These are phyloP conservation scores for Monodelphis domestica DNA, from an alignment of 2,797 vertebrate species.

Conservation along the genomic window DNA sequence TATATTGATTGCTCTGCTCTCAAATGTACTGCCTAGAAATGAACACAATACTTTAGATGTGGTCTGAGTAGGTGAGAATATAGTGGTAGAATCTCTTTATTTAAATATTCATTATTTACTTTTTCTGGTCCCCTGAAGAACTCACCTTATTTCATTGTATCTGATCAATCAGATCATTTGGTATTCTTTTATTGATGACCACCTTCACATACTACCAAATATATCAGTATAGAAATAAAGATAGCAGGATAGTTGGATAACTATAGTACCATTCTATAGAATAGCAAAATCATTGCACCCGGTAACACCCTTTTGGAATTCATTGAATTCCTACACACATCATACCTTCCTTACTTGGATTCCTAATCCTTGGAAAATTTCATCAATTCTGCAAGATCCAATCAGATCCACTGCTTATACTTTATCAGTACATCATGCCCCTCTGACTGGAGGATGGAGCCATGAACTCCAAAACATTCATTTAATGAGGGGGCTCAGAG, in stretches of 20 bases:
- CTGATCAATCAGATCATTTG: neutral
- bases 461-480: neutral
- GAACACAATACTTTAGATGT: too few species aligned
- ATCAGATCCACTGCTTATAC: neutral
- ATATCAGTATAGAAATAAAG: neutral
- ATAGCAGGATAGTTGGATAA: neutral
- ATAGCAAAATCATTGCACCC: neutral
- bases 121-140: neutral
- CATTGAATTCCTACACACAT: neutral
- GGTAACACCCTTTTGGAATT: neutral
- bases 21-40: too few species aligned
- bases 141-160: neutral
- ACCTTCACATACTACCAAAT: neutral
- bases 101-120: neutral
- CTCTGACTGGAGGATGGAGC: too few species aligned
- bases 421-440: too few species aligned
- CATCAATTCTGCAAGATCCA: neutral
- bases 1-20: neutral
- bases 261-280: neutral
- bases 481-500: neutral
- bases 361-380: neutral
- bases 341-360: neutral
- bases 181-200: neutral
- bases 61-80: neutral
- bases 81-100: neutral